Conservation (phyloP, 2,113 vertebrate genomes). For the Arizona elegans region DNA sequence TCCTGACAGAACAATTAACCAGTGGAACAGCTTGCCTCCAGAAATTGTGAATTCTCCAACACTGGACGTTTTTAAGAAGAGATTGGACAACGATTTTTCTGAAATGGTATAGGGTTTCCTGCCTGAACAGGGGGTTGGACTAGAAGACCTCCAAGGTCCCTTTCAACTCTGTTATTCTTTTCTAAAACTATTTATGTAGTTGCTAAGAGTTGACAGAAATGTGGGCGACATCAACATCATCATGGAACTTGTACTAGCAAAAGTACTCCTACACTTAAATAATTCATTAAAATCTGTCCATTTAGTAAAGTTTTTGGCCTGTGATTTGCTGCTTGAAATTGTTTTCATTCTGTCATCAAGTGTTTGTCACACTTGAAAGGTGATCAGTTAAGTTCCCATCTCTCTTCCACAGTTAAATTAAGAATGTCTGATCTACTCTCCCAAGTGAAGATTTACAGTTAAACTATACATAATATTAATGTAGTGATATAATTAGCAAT, state of each 20-base stretch:
- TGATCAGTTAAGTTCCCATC: background rate
- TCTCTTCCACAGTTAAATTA: background rate
- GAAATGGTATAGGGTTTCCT: no score
- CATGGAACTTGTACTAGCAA: constrained; percentile 5
- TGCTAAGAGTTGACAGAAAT: background rate
- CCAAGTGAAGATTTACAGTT: constrained; percentile 16
- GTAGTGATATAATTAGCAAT: background rate
- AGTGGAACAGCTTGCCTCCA: no score
- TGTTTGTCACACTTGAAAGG: constrained; percentile 20
- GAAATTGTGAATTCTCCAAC: no score
- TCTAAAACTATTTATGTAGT: background rate
- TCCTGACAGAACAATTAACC: no score
- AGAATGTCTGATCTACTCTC: constrained; percentile 5
- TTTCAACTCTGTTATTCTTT: no score
- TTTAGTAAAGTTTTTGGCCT: constrained; percentile 37
- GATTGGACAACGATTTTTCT: no score
- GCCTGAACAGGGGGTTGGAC: no score
- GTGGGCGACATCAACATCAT: background rate
- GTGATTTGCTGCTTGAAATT: constrained; percentile 19
- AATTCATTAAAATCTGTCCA: constrained; percentile 20
- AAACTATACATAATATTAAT: background rate
- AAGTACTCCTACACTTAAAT: background rate
- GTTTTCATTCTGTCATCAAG: constrained; percentile 23
- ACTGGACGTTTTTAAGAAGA: no score
- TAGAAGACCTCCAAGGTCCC: no score